Base-by-base conservation (phyloP, 2,888 invertebrate genomes). In the Bibio marci region DNA sequence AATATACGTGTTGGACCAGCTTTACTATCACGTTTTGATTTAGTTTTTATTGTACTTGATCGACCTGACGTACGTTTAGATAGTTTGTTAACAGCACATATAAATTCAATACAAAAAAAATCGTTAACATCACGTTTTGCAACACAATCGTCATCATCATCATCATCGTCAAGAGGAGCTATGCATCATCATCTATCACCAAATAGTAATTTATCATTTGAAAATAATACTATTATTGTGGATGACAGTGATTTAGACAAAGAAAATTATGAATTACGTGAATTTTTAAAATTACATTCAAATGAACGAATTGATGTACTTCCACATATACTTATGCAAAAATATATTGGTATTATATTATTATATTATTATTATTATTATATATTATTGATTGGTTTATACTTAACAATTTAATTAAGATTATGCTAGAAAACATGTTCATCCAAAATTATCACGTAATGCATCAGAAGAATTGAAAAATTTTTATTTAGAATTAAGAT, bases 11-110 rank as follows among this genome's bases (percentile, higher is more conserved):
- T 95, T 47, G 77, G 79, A 46, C 76, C 82, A 12, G 80, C 92
- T 0, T 65, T 95, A 39, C 62, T 95, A 13, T 90, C 90, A 3
- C 70, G 94, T 57, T 95, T 94, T 60, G 94, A 95, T 65, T 66
- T 95, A 40, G 80, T 91, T 35, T 95, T 91, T 56, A 79, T 94
- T 45, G 66, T 95, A 19, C 59, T 90, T 42, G 94, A 95, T 63
- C 75, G 76, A 53, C 85, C 91, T 5, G 76, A 88, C 57, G 76
- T 80, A 28, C 47, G 52, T 15, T 44, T 53, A 11, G 60, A 61
- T 37, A 49, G 46, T 14, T 50, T 55, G 0, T 43, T 61, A 2
- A 53, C 57, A 2, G 54, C 56, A 50, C 88, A 92, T 55, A 80
- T 92, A 2, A 72, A 88, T 64, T 77, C 80, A 3, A 57, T 86